Evolutionary conservation across 2,797 vertebrate species (phyloP).

Genomic region (Melanotaenia parkinsoni): DNA sequence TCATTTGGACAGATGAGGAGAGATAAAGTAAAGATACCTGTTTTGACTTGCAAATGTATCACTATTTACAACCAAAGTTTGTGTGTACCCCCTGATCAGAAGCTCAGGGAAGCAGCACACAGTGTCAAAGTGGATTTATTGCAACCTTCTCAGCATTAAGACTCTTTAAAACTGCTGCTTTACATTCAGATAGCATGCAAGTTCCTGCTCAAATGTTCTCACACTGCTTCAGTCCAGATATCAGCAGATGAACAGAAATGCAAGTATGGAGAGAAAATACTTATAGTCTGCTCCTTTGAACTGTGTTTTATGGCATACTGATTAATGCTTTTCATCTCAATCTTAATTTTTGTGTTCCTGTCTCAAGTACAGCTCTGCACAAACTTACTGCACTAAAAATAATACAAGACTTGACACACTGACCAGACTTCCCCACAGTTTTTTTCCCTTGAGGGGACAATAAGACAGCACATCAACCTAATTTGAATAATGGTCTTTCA

Average conservation of each 20-base stretch:
- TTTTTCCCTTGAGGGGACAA: slow-evolving; percentile 23
- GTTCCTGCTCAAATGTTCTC: slow-evolving; percentile 53
- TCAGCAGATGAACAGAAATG: slow-evolving; percentile 4
- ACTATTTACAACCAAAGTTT: slow-evolving; percentile 63
- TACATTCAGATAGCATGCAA: slow-evolving; percentile 63
- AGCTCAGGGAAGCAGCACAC: slow-evolving; percentile 47
- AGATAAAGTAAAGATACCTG: slow-evolving; percentile 61
- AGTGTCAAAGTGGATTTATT: slow-evolving; percentile 70
- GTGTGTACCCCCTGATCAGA: slow-evolving; percentile 61
- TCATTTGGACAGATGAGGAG: slow-evolving; percentile 33
- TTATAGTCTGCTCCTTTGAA: slow-evolving; percentile 3
- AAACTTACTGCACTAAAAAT: slow-evolving; percentile 41
- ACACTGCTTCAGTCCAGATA: slow-evolving; percentile 38
- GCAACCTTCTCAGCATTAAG: slow-evolving; percentile 62
- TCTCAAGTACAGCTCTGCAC: slow-evolving; percentile 16
- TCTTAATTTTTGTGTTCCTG: slow-evolving; percentile 31
- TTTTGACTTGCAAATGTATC: slow-evolving; percentile 53
- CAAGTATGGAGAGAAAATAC: slow-evolving; percentile 21
- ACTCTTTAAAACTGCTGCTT: slow-evolving; percentile 67
- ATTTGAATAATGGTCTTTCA: slow-evolving; percentile 45
- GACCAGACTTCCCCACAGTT: slow-evolving; percentile 5
- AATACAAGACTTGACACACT: slow-evolving; percentile 19
- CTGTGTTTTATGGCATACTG: slow-evolving; percentile 33
- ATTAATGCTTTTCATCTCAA: slow-evolving; percentile 52
- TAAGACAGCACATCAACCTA: slow-evolving; percentile 41